Evolutionary conservation across 2,888 invertebrate species (phyloP).

Genomic region (Ptychoptera contaminata): DNA sequence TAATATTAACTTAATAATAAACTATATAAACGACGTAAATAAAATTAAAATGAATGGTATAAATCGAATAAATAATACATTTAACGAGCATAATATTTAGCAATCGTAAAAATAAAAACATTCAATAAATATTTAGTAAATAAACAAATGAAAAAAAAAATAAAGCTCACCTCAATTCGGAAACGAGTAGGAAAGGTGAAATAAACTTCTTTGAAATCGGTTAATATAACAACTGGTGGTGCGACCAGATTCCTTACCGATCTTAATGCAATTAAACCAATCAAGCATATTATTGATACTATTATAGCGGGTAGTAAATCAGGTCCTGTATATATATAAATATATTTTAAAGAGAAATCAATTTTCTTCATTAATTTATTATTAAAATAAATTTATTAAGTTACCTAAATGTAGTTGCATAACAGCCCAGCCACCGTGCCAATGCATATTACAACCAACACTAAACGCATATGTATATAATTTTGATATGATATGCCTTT

Average conservation of each 20-base stretch:
- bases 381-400: neutral
- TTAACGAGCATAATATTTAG: neutral
- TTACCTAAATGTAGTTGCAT: conserved; percentile 11
- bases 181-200: conserved; percentile 36
- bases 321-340: conserved; percentile 6
- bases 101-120: neutral
- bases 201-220: conserved; percentile 29
- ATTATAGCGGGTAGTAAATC: conserved; percentile 8
- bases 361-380: neutral
- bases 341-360: neutral
- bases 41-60: neutral
- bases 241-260: conserved; percentile 27
- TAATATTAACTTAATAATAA: too few species aligned
- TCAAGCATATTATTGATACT: conserved; percentile 11
- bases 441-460: conserved; percentile 34
- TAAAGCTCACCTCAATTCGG: conserved; percentile 20
- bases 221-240: conserved; percentile 30
- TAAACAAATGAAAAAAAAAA: neutral
- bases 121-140: neutral
- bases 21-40: neutral
- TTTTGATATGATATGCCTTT: conserved; percentile 6
- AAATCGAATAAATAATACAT: neutral
- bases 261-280: conserved; percentile 19
- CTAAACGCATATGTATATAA: conserved; percentile 35
- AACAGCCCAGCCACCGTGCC: conserved; percentile 18